Base-by-base conservation (phyloP, 2,888 invertebrate species). In the Macroteleia sp. region DNA sequence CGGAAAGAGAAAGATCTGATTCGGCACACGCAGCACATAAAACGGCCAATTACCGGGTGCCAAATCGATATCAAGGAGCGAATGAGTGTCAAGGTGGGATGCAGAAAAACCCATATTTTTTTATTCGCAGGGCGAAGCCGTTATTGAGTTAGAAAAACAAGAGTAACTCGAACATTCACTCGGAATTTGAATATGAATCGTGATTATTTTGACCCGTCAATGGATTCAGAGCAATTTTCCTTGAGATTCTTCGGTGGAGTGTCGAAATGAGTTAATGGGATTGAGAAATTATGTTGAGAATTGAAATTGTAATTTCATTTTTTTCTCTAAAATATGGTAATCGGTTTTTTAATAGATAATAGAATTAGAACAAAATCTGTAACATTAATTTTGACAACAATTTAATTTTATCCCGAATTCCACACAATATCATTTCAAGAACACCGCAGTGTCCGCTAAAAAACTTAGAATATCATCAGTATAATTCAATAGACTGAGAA, bases 121-220 rank as follows among this genome's bases (percentile, higher is more conserved):
- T 14, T 30, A 16, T 41, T 20, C 17, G 22, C 70, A 62, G 44
- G 50, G 61, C 61, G 50, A 52, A 87, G 87, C 86, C 85, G 89
- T 89, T 90, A 90, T 90, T 87, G 87, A 89, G 83, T 84, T 81
- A 85, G 86, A 87, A 89, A 90, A 90, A 90, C 90, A 90, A 90
- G 90, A 90, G 89, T 88, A 90, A 90, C 89, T 90, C 89, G 89
- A n/a, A 90, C 90, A 90, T 89, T 89, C 87, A 88, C 90, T 88
- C 90, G 89, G 89, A 86, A 88, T 89, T 90, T 88, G 87, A 86
- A 86, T 87, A 89, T 61, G 61, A 61, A 61, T 61, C 46, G 25
- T 17, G 17, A 59, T 46, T 87, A 89, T 89, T 84, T 86, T 89
- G 88, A 88, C 87, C 88, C 86, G 83, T n/a, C 30, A 22, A 22